Conservation (phyloP, 2,113 vertebrate species). For the Tetrao urogallus region DNA sequence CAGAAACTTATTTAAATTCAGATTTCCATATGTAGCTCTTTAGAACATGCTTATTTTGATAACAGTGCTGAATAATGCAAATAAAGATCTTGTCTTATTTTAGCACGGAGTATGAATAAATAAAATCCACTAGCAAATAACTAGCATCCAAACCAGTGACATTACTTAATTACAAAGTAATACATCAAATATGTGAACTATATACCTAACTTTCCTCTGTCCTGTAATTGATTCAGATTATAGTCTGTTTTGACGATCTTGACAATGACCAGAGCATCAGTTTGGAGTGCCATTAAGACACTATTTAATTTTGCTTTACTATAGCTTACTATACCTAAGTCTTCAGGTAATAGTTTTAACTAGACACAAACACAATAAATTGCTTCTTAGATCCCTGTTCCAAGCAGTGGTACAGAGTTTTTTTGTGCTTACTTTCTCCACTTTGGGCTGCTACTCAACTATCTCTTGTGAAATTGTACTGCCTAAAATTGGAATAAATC, state of each 20-base stretch:
- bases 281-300: not conserved
- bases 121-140: not conserved
- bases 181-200: not conserved
- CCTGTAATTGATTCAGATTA: not conserved
- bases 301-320: not conserved
- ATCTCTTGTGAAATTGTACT: slow-evolving; percentile 20
- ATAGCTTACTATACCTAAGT: not conserved
- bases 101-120: not conserved
- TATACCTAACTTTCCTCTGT: not conserved
- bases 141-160: not conserved
- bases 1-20: not conserved
- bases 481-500: not conserved
- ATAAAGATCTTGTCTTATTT: not conserved
- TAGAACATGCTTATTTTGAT: not conserved
- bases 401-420: not conserved
- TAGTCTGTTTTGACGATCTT: not conserved
- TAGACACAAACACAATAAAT: not conserved
- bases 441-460: not conserved
- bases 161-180: not conserved
- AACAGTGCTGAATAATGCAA: not conserved
- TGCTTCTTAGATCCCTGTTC: not conserved
- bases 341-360: not conserved
- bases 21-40: not conserved
- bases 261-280: not conserved
- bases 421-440: not conserved